Evolutionary conservation across 2,888 invertebrate species (phyloP).

Genomic region (Clusia tigrina): DNA sequence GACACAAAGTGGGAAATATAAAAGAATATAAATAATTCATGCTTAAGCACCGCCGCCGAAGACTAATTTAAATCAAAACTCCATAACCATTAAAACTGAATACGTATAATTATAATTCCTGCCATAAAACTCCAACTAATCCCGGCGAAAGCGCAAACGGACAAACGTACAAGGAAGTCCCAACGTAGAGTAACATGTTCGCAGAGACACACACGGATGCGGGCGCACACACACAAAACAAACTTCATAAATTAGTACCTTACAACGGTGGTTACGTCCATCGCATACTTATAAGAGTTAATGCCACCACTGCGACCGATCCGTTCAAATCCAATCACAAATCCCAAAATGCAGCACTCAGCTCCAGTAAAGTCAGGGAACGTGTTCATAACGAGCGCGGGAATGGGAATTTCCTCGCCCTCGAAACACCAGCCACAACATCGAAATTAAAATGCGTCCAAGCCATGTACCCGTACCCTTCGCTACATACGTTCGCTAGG

Average conservation of each 20-base stretch:
- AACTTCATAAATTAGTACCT: constrained; percentile 7
- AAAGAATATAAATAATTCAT: constrained; percentile 3
- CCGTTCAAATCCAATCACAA: neutral
- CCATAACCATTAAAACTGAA: constrained; percentile 37
- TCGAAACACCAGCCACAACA: neutral
- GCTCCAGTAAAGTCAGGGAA: neutral
- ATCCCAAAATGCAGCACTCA: neutral
- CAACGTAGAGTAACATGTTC: neutral
- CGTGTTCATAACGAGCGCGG: constrained; percentile 10
- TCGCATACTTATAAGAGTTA: constrained; percentile 5
- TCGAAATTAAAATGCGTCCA: neutral
- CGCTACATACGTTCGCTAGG: neutral
- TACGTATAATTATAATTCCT: constrained; percentile 37
- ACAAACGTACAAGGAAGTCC: neutral
- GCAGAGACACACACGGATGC: neutral
- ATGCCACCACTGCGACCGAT: neutral
- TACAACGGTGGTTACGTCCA: neutral
- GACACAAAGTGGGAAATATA: neutral
- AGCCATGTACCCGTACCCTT: neutral
- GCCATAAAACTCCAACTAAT: constrained; percentile 14
- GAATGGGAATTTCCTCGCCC: constrained; percentile 11
- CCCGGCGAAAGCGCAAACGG: neutral
- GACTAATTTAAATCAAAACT: constrained; percentile 39
- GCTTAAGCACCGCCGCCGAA: constrained; percentile 24
- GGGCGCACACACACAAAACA: neutral